These are phyloP conservation scores for Halocaridina rubra DNA, from an alignment of 2,888 invertebrate species.

Conservation along the genomic window DNA sequence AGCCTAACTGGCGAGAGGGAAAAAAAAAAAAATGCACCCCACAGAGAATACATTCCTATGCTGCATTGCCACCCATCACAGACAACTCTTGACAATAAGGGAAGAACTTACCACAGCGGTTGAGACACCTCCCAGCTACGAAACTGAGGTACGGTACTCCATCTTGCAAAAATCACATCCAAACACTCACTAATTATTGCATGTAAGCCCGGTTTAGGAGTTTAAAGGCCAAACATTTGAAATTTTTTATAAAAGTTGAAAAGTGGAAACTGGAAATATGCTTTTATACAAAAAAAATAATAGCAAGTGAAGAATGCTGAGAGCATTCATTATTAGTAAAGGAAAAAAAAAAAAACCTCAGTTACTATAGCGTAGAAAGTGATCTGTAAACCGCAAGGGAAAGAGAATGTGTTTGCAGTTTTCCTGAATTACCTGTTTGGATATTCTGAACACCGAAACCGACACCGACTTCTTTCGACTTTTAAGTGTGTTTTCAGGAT, in stretches of 20 bases:
- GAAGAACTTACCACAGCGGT: conserved; percentile 42
- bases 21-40: too few relatives aligned
- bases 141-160: background rate
- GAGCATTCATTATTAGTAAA: too few relatives aligned
- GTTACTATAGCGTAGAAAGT: conserved; percentile 16
- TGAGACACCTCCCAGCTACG: conserved; percentile 12
- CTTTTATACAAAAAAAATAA: too few relatives aligned
- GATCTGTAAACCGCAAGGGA: conserved; percentile 12
- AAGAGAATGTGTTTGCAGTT: conserved; percentile 45
- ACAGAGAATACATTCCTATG: too few relatives aligned
- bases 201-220: too few relatives aligned
- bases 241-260: too few relatives aligned
- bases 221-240: too few relatives aligned
- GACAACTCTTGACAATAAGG: conserved; percentile 47
- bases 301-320: too few relatives aligned
- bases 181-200: too few relatives aligned
- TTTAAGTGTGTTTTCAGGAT: conserved; percentile 10
- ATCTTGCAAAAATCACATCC: too few relatives aligned
- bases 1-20: conserved; percentile 50
- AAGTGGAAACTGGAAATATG: too few relatives aligned
- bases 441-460: conserved; percentile 39
- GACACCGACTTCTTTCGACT: too few relatives aligned
- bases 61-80: conserved; percentile 36
- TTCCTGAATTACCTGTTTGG: conserved; percentile 53
- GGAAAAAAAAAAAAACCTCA: background rate